Evolutionary conservation across 2,113 vertebrate genomes (phyloP), one percentile per base, ranked within the genome.

Genomic region (Atlantisia rogersi): DNA sequence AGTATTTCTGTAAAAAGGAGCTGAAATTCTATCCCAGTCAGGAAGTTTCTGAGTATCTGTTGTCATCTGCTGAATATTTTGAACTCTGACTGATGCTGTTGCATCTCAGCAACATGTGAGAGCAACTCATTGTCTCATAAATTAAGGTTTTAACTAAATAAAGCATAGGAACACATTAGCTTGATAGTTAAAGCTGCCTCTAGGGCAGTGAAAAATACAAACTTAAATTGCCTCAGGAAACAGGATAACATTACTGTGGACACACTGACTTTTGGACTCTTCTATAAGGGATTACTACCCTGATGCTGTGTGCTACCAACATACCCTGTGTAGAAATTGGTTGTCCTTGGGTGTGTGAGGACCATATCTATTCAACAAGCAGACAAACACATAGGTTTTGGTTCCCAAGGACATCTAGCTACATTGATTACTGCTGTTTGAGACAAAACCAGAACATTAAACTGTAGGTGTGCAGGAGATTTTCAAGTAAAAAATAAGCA

Each of bases 141-240:
- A 88, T 91, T 63, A 67, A 56, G 15, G 12, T 16, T 91, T 88
- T 86, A 92, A 80, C 20, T 22, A 42, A 59, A 65, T 39, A 73
- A 87, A 84, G 87, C 55, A 63, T 12, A 67, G 56, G 37, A 77
- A 14, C 31, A 74, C 25, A 24, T 70, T 77, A 69, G 6, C 29
- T 88, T 83, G 76, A 50, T 67, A 69, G 63, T 88, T 96, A 92
- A 80, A 97, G 29, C 10, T 88, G 22, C 81, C 76, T 88, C 86
- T 74, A 80, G 40, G 68, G 55, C 32, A 86, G 37, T 29, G 63
- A 93, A 88, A 89, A 60, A 88, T 44, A 80, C 28, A 80, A 58
- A 58, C 40, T 28, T 55, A 64, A 85, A 90, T 58, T 79, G 18
- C 78, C 20, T 71, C 12, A 79, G 67, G 32, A 94, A 82, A 58